Evolutionary conservation across 2,113 vertebrate species (phyloP), one percentile per base, ranked within the genome.

Genomic region (Tragelaphus buxtoni): DNA sequence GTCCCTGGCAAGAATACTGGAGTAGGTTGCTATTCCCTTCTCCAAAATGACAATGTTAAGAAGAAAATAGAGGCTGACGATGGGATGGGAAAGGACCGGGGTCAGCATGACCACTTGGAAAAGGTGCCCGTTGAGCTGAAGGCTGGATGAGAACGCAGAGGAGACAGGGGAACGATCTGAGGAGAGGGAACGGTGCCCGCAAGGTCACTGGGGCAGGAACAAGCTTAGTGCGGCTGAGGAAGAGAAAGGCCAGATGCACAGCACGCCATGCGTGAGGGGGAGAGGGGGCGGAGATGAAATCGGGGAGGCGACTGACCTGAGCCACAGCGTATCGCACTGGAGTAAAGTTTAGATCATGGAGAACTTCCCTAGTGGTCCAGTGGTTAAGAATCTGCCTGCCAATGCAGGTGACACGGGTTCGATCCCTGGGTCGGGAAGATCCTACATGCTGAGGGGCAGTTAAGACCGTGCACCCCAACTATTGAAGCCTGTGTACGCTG

Each of bases 101-200:
- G 51, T n/a, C 20, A 51, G 47, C 32, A 11, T 8, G 49, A 30
- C 18, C 51, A 35, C n/a, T 69, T 9, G 18, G 94, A 61, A 49
- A 84, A 86, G 83, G 16, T 82, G 16, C 10, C 9, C 39, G 4
- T 10, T 17, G 61, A 28, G 55, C 56, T 14, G 10, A 91, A 55
- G 24, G 60, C 42, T 12, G 51, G 51, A 63, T 12, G 80, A 35
- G 49, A 32, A 76, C 2, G 3, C 30, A 14, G 32, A 86, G 63
- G 32, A 8, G 11, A 47, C 7, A 17, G 1, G 12, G 47, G 82
- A 39, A 60, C 35, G 56, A 56, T 10, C 74, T 16, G 42, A 58
- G 32, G 55, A 72, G 24, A 28, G 10, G 28, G 22, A 22, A n/a
- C 4, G 2, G n/a, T 1, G 2, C 5, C 1, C 1, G 28, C 35